Conservation (phyloP, 2,797 vertebrate genomes). For the Mormyrus proboscirostris region DNA sequence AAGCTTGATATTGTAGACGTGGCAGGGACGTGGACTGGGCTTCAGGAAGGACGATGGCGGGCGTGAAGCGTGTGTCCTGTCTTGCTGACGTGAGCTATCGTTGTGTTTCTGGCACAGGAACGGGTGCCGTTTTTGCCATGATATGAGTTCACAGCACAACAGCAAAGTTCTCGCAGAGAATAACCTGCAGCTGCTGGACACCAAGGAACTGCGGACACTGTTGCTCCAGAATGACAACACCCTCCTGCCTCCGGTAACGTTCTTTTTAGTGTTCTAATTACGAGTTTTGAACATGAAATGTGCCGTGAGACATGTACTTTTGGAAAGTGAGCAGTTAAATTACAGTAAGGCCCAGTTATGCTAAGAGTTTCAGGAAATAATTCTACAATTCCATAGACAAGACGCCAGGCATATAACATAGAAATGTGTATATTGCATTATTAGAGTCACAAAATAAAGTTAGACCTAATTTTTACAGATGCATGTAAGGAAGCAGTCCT, state of each 20-base stretch:
- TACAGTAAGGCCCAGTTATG: background rate
- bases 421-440: background rate
- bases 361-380: background rate
- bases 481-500: background rate
- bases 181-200: conserved; percentile 27
- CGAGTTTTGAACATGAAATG: background rate
- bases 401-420: background rate
- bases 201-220: conserved; percentile 26
- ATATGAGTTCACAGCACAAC: conserved; percentile 35
- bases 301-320: background rate
- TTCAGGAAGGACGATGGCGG: background rate
- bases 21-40: background rate
- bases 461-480: background rate
- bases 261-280: background rate
- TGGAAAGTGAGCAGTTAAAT: background rate
- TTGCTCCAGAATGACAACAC: conserved; percentile 36
- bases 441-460: background rate
- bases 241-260: conserved; percentile 36
- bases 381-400: background rate
- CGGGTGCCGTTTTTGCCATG: conserved; percentile 33
- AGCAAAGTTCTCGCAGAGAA: conserved; percentile 20
- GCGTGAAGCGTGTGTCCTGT: background rate
- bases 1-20: background rate
- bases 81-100: background rate
- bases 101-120: conserved; percentile 15